These are phyloP conservation scores for Orchestes rusci DNA, from an alignment of 2,888 invertebrate species.

Conservation along the genomic window DNA sequence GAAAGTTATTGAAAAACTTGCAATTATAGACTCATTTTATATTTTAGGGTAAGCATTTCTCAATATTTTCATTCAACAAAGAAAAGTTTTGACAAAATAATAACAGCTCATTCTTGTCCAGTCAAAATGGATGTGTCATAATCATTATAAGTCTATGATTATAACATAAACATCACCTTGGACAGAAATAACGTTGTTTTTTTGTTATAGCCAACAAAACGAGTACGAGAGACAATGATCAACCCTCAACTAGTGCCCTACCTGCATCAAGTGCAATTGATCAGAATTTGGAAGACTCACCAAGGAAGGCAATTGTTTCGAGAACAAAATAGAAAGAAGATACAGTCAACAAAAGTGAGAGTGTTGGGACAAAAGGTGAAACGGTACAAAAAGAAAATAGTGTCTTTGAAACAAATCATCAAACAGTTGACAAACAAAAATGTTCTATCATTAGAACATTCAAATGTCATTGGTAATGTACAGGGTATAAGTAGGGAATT, in stretches of 20 bases:
- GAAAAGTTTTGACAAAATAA: too few relatives aligned
- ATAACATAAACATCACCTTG: too few relatives aligned
- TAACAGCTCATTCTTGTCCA: too few relatives aligned
- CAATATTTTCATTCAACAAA: too few relatives aligned
- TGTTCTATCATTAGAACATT: slow-evolving; percentile 9
- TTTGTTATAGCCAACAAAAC: neutral
- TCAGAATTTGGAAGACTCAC: neutral
- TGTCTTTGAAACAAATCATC: slow-evolving; percentile 10
- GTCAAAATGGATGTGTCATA: too few relatives aligned
- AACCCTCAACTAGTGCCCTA: too few relatives aligned
- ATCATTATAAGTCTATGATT: too few relatives aligned
- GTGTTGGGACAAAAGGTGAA: slow-evolving; percentile 6
- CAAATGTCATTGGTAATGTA: slow-evolving; percentile 1
- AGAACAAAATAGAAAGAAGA: neutral
- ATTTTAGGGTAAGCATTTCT: too few relatives aligned
- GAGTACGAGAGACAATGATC: too few relatives aligned
- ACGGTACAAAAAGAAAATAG: slow-evolving; percentile 11
- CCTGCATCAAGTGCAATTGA: too few relatives aligned
- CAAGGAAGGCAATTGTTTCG: neutral
- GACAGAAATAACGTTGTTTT: neutral
- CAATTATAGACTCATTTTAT: too few relatives aligned
- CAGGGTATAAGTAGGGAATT: slow-evolving; percentile 7
- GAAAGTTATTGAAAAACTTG: too few relatives aligned
- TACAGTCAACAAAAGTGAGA: slow-evolving; percentile 13
- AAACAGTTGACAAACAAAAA: slow-evolving; percentile 9